These are phyloP conservation scores for Onychostruthus taczanowskii DNA, from an alignment of 2,113 vertebrate species.

Conservation along the genomic window DNA sequence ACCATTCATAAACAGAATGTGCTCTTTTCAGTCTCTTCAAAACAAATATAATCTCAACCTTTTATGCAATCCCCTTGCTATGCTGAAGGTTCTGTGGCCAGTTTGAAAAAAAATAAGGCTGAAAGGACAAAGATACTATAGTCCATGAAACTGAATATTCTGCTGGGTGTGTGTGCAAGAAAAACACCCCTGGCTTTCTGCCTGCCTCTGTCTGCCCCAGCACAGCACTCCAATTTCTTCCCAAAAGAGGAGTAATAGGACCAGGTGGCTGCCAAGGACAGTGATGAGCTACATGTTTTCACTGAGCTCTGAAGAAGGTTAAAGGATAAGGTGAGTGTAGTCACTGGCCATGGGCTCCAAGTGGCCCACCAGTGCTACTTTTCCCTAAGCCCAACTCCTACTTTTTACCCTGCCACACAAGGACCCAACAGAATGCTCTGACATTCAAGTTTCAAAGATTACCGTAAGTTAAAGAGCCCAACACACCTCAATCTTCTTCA, in stretches of 20 bases:
- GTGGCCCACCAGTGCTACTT: neutral
- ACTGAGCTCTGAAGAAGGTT: neutral
- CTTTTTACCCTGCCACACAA: neutral
- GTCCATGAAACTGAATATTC: neutral
- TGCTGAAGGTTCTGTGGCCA: neutral
- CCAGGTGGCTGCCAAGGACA: neutral
- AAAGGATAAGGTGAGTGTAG: neutral
- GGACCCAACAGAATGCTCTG: neutral
- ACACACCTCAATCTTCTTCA: neutral
- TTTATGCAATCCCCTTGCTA: neutral
- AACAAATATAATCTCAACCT: constrained; percentile 9
- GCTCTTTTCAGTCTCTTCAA: neutral
- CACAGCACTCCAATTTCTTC: neutral
- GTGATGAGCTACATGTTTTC: neutral
- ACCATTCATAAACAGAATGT: neutral
- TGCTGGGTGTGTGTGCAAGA: neutral
- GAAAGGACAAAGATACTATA: neutral
- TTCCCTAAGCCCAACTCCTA: neutral
- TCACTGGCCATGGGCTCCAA: neutral
- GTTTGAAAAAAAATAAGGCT: neutral
- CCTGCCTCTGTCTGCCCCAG: neutral
- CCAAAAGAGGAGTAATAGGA: neutral
- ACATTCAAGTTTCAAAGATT: neutral
- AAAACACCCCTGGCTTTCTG: neutral
- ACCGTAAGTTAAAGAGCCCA: neutral